Conservation (phyloP, 1,140 invertebrate species). For the Trachymyrmex septentrionalis region DNA sequence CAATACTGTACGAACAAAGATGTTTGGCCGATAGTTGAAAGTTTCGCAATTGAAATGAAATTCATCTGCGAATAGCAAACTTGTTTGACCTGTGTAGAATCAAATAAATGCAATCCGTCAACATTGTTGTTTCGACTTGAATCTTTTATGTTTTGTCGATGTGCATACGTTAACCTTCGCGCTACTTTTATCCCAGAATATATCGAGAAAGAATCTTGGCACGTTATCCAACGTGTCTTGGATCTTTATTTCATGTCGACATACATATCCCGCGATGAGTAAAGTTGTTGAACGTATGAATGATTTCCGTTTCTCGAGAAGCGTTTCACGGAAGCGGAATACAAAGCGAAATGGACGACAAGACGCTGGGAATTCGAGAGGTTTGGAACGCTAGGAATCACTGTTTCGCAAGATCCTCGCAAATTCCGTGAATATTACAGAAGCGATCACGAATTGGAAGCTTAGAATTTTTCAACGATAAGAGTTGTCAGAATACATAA, state of each 20-base stretch:
- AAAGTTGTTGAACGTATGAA: constrained; percentile 62
- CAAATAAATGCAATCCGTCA: constrained; percentile 43
- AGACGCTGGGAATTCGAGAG: constrained; percentile 33
- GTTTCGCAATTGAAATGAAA: constrained; percentile 54
- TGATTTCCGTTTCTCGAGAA: constrained; percentile 39
- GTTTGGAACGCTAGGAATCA: constrained; percentile 17
- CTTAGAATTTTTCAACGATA: background rate
- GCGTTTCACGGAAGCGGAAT: constrained; percentile 31
- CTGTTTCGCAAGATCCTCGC: background rate
- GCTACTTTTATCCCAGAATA: constrained; percentile 30
- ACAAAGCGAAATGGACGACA: constrained; percentile 49
- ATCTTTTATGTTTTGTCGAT: background rate
- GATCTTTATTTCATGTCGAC: constrained; percentile 63
- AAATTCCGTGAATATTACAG: background rate
- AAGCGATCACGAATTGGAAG: background rate
- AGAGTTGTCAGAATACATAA: background rate
- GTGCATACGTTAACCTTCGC: constrained; percentile 37
- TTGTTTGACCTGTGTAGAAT: background rate
- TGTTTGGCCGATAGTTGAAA: constrained; percentile 42
- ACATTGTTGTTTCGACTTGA: constrained; percentile 2
- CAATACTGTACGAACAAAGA: constrained; percentile 48
- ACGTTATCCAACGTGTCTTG: constrained; percentile 20
- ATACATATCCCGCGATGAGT: constrained; percentile 42
- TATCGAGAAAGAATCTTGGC: constrained; percentile 43
- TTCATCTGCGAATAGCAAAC: constrained; percentile 18